phyloP scores from a whole-genome alignment of 2,888 invertebrate genomes.

The Trissolcus brochymenae region DNA sequence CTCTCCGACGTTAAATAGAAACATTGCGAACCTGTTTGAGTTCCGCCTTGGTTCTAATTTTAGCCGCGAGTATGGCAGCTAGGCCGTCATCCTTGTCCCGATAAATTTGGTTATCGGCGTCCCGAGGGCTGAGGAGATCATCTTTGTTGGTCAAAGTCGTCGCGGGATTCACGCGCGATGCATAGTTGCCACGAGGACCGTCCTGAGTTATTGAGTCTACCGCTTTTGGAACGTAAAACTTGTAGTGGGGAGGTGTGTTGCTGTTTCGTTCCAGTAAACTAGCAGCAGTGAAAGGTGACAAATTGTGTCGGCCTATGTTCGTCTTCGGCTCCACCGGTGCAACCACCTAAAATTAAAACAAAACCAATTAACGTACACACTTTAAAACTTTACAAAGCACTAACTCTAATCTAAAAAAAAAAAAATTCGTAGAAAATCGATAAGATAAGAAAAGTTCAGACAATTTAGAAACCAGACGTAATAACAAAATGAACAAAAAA shows the following conservation, averaged over 20 bases:
- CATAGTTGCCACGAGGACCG: slow-evolving; percentile 68
- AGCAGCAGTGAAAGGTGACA: slow-evolving; percentile 79
- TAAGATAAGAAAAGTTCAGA: too few species aligned
- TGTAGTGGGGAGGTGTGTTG: slow-evolving; percentile 78
- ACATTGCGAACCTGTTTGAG: slow-evolving; percentile 79
- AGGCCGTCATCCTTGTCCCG: slow-evolving; percentile 78
- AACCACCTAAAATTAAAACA: slow-evolving; percentile 63
- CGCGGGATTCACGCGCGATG: slow-evolving; percentile 69
- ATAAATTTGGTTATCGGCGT: slow-evolving; percentile 70
- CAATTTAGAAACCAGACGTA: too few species aligned
- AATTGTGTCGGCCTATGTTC: slow-evolving; percentile 77
- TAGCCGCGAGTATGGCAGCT: slow-evolving; percentile 83
- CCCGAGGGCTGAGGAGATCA: slow-evolving; percentile 68
- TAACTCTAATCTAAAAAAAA: neutral
- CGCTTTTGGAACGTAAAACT: slow-evolving; percentile 83
- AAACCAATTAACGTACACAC: neutral
- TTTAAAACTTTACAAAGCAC: neutral
- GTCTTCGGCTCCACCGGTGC: slow-evolving; percentile 76
- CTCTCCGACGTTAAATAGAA: neutral
- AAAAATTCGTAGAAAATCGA: too few species aligned
- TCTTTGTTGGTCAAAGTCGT: slow-evolving; percentile 71
- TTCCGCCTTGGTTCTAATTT: slow-evolving; percentile 92
- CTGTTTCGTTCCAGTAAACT: slow-evolving; percentile 77
- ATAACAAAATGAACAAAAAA: too few species aligned
- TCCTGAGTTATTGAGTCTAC: slow-evolving; percentile 81